Base-by-base conservation (phyloP, 2,113 vertebrate genomes). In the Aegithalos caudatus region DNA sequence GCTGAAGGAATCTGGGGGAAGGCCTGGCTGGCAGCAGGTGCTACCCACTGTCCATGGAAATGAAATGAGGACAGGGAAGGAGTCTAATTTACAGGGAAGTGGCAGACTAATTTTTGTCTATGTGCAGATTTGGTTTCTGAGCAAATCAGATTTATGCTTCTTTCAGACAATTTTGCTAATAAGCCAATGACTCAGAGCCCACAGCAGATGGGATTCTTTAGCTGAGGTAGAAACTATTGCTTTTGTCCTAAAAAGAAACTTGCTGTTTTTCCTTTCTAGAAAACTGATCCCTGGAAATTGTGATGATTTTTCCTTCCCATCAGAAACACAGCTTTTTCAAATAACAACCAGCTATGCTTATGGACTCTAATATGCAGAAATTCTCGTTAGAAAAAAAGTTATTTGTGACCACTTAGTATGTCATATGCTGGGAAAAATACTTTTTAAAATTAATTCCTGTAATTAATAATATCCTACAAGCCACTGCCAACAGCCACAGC, bases 101-200 rank as follows among this genome's bases (percentile, higher is more conserved):
- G 80, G 69, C 70, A 94, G 72, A 37, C 84, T 62, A 40, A 76
- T 82, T 88, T 83, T 90, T 95, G 73, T 91, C 62, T 79, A 27
- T 77, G 45, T 82, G 58, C 67, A 85, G 73, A 82, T 80, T 91
- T 94, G 73, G 53, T 94, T 95, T 85, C 70, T 80, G 62, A 91
- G 92, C 23, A 82, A 69, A 91, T 91, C 78, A 82, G 77, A 94
- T 94, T 95, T 94, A 82, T 92, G 81, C 62, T 87, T 92, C 70
- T 62, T 88, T 74, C 53, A 47, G 83, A 95, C 73, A 85, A 82
- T 95, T 94, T 93, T 94, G 78, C 81, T 96, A 96, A 96, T 96
- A 94, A 93, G 81, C 86, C 0, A 28, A 70, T 97, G 96, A 96
- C 86, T 97, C 96, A 95, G 85, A 95, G 53, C 69, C 42, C 0